Evolutionary conservation across 2,888 invertebrate genomes (phyloP).

Genomic region (Ephialtes manifestator): DNA sequence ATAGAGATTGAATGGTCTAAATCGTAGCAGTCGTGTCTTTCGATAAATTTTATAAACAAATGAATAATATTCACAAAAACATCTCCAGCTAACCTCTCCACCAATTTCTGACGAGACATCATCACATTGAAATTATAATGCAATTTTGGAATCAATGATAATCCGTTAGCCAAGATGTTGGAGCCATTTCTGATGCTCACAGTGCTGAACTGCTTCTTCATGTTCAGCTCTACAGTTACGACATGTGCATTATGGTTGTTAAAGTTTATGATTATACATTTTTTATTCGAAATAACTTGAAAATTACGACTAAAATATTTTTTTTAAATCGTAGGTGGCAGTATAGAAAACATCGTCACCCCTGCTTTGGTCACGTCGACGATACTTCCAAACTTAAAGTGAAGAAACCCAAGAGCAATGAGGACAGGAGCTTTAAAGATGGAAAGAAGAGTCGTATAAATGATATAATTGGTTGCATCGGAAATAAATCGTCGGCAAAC

Average conservation of each 20-base stretch:
- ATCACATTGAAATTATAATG: conserved; percentile 45
- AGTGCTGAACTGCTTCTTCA: conserved; percentile 78
- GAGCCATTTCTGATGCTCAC: conserved; percentile 77
- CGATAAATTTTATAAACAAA: conserved; percentile 12
- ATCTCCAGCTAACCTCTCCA: background rate
- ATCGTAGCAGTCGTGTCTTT: conserved; percentile 41
- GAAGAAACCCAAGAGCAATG: conserved; percentile 57
- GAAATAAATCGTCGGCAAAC: conserved; percentile 38
- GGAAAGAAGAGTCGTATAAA: background rate
- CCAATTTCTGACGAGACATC: conserved; percentile 26
- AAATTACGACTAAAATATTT: background rate
- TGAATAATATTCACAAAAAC: conserved; percentile 9
- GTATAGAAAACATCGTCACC: conserved; percentile 70
- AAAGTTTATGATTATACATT: background rate
- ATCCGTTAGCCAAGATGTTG: conserved; percentile 70
- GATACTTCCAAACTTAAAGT: conserved; percentile 39
- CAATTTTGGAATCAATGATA: conserved; percentile 38
- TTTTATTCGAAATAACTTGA: background rate
- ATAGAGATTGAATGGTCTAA: background rate
- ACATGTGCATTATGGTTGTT: conserved; percentile 79
- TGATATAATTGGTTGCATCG: background rate
- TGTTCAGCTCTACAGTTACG: conserved; percentile 79
- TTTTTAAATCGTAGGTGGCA: conserved; percentile 74
- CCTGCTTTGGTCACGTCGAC: conserved; percentile 54
- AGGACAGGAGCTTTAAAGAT: background rate